These are phyloP conservation scores for Drosophila subpulchrella DNA, from an alignment of 1,140 invertebrate species.

Conservation along the genomic window DNA sequence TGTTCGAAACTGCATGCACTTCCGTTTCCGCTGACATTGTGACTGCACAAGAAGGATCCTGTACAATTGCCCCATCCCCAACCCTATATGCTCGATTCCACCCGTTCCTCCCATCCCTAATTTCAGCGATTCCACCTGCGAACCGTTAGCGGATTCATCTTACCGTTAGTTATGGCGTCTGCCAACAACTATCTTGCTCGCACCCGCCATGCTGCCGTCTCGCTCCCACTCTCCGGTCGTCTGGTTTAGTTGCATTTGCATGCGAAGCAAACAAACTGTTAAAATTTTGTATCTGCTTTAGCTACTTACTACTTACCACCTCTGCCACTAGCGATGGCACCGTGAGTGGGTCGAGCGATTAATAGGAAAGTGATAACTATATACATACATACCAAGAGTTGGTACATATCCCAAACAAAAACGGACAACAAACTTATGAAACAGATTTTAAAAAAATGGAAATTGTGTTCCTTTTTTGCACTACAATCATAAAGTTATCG, in stretches of 20 bases:
- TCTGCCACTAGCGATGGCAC: neutral
- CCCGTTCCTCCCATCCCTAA: neutral
- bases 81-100: neutral
- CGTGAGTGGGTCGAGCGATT: slow-evolving; percentile 33
- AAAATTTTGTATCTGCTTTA: slow-evolving; percentile 39
- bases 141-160: slow-evolving; percentile 58
- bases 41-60: slow-evolving; percentile 41
- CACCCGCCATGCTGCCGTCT: neutral
- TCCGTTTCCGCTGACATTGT: slow-evolving; percentile 58
- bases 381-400: neutral
- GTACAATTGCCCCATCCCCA: neutral
- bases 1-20: slow-evolving; percentile 47
- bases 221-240: slow-evolving; percentile 5
- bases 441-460: too few species aligned
- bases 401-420: too few species aligned
- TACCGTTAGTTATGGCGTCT: slow-evolving; percentile 64
- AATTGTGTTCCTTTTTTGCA: too few species aligned
- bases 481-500: too few species aligned
- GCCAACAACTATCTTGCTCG: slow-evolving; percentile 12
- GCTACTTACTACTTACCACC: slow-evolving; percentile 24
- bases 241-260: slow-evolving; percentile 54
- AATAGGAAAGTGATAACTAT: neutral
- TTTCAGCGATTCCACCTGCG: slow-evolving; percentile 1
- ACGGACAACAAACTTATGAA: too few species aligned
- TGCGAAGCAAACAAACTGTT: slow-evolving; percentile 54